Evolutionary conservation across 2,888 invertebrate species (phyloP).

Genomic region (Melikaiella ostensackeni): DNA sequence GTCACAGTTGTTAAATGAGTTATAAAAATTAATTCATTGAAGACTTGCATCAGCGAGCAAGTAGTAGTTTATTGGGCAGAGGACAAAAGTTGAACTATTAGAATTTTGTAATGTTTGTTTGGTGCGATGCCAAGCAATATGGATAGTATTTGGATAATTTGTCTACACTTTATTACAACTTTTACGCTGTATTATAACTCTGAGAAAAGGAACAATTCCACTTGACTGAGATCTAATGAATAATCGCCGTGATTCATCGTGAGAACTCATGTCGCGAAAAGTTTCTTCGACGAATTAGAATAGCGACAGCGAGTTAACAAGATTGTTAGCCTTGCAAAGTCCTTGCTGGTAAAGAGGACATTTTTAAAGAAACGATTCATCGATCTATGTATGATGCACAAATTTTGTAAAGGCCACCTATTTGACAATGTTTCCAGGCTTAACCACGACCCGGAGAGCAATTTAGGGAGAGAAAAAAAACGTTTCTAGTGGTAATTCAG

Average conservation of each 20-base stretch:
- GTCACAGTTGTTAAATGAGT: slow-evolving; percentile 10
- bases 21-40: slow-evolving; percentile 12
- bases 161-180: slow-evolving; percentile 13
- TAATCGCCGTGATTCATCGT: slow-evolving; percentile 30
- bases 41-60: slow-evolving; percentile 33
- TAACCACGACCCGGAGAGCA: slow-evolving; percentile 2
- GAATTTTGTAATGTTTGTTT: slow-evolving; percentile 32
- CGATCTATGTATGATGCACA: slow-evolving; percentile 13
- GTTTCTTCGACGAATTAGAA: slow-evolving; percentile 8
- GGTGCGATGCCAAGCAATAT: slow-evolving; percentile 8
- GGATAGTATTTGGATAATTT: slow-evolving; percentile 13
- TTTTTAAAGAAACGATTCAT: slow-evolving; percentile 3
- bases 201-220: slow-evolving; percentile 17
- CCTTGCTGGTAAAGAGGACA: slow-evolving; percentile 22
- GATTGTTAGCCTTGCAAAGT: slow-evolving; percentile 12
- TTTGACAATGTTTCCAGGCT: slow-evolving; percentile 9
- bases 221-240: slow-evolving; percentile 35
- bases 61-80: slow-evolving; percentile 13
- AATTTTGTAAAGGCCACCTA: slow-evolving; percentile 12
- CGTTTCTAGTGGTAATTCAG: slow-evolving; percentile 22
- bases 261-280: slow-evolving; percentile 13
- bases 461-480: not conserved
- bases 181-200: slow-evolving; percentile 26
- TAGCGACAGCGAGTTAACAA: slow-evolving; percentile 15
- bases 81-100: not conserved